Evolutionary conservation across 2,113 vertebrate species (phyloP), one percentile per base, ranked within the genome.

Genomic region (Halichoerus grypus): DNA sequence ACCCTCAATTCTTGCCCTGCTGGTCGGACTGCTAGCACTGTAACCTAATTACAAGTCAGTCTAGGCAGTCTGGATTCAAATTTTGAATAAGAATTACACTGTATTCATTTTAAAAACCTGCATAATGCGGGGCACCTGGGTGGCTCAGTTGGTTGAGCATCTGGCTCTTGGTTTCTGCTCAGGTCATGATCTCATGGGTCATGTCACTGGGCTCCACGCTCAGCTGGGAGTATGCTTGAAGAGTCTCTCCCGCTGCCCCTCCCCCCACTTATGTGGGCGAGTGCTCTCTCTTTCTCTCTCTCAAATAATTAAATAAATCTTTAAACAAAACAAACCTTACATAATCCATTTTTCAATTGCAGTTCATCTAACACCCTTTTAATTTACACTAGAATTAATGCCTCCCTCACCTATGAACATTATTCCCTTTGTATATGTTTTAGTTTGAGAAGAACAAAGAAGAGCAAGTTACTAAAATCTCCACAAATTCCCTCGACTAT

Each of bases 381-480:
- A 84, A 7, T 31, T 85, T 55, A 33, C 2, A 94, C 10, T 51
- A 36, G 36, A 79, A 88, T 65, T 33, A 80, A 51, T 33, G 1
- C 3, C 10, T 74, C 24, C 28, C 3, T 46, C 3, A 59, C 0
- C 1, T 39, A 31, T 74, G 36, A 51, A 74, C 13, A 1, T 31
- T 8, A 26, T 89, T 42, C 2, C 4, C 5, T 86, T 67, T 69
- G 3, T 82, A 31, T 36, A 15, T 82, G 1, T 69, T 46, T 81
- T 19, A 76, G 7, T 69, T 81, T 81, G 15, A 69, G 57, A 9
- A 95, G 7, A 14, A 33, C 6, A 74, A 49, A 59, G 21, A 95
- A 87, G 2, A 91, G 2, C 42, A 28, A 65, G 3, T 13, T 33
- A 63, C 9, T 31, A 82, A 12, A 71, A 31, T n/a, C 6, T 42